phyloP scores from a whole-genome alignment of 2,888 invertebrate genomes.

The Cotesia congregata region DNA sequence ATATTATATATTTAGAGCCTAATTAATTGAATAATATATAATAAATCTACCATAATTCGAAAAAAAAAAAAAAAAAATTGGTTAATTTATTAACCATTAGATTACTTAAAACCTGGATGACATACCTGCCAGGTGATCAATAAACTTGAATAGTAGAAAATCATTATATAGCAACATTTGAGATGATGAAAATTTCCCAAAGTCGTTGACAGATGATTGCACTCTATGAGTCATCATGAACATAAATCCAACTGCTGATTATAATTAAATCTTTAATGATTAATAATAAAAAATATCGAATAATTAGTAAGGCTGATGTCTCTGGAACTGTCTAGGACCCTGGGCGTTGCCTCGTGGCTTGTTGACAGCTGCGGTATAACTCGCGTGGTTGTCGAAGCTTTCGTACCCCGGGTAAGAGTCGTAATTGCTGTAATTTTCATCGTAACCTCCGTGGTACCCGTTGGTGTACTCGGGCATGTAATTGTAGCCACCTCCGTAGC shows the following conservation, averaged over 20 bases:
- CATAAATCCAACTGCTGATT: constrained; percentile 2
- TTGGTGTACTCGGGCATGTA: constrained; percentile 65
- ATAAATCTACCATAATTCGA: not conserved
- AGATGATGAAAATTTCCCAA: not conserved
- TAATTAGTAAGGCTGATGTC: constrained; percentile 69
- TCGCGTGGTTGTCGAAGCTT: constrained; percentile 61
- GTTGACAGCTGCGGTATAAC: constrained; percentile 49
- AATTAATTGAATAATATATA: constrained; percentile 11
- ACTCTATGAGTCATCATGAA: not conserved
- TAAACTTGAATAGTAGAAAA: not conserved
- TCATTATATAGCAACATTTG: constrained; percentile 3
- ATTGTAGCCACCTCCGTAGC: constrained; percentile 63
- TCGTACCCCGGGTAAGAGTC: constrained; percentile 66
- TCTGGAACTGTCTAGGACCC: constrained; percentile 68
- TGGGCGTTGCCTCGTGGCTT: constrained; percentile 68
- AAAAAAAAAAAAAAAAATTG: not conserved
- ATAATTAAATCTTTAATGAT: constrained; percentile 28
- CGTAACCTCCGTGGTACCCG: constrained; percentile 65
- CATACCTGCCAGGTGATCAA: not conserved
- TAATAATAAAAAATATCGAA: constrained; percentile 21
- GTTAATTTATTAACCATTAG: not conserved
- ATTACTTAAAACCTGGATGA: not conserved
- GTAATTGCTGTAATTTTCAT: constrained; percentile 69
- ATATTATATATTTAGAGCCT: constrained; percentile 8
- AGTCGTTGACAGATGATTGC: constrained; percentile 20